Conservation (phyloP, 1,140 invertebrate species). For the Magallana gigas region DNA sequence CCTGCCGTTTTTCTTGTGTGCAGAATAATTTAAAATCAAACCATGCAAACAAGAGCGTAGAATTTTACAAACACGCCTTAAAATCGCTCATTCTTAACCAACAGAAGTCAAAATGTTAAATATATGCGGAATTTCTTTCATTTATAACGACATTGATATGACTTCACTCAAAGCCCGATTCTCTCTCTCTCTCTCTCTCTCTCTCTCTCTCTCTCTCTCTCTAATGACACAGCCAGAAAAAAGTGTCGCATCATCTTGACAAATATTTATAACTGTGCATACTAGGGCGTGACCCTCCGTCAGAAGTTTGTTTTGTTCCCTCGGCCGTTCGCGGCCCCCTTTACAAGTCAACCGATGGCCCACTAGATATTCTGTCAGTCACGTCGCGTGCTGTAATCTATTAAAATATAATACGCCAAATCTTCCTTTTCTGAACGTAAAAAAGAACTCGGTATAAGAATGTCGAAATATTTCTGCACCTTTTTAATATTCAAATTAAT, state of each 20-base stretch:
- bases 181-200: slow-evolving; percentile 11
- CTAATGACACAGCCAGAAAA: background rate
- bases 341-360: background rate
- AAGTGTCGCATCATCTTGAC: slow-evolving; percentile 1
- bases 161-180: no score
- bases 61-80: background rate
- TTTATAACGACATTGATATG: no score
- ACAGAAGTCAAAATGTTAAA: slow-evolving; percentile 29
- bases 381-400: slow-evolving; percentile 27
- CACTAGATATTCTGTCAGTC: slow-evolving; percentile 20
- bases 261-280: background rate
- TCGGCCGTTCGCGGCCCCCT: background rate
- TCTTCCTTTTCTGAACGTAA: background rate
- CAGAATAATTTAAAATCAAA: background rate
- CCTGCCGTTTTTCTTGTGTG: background rate
- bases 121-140: background rate
- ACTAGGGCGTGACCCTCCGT: background rate
- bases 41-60: background rate
- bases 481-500: slow-evolving; percentile 18
- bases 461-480: slow-evolving; percentile 23
- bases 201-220: slow-evolving; percentile 10
- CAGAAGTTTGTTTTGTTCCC: background rate
- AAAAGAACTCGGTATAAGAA: background rate
- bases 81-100: background rate
- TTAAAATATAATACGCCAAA: background rate